A percentile compares a stretch with the other conserved stretches of the same genome.
Conservation (phyloP, 2,888 invertebrate species). For the Coelinius sp. region DNA sequence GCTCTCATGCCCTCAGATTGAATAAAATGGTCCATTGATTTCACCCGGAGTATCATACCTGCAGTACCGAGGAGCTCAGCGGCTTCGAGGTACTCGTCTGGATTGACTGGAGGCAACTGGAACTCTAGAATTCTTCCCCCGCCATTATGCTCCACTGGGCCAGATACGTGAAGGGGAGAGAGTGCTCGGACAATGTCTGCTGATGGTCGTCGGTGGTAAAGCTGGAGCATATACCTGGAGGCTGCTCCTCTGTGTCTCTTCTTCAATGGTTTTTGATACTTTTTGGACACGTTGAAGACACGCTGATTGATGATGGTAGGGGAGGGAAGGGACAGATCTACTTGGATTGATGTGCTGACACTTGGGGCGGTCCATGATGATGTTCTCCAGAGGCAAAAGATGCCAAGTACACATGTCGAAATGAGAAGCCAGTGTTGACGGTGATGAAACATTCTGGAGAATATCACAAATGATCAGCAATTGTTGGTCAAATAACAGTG, state of each 20-base stretch:
- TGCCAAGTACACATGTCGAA: constrained; percentile 48
- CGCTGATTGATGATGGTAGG: constrained; percentile 49
- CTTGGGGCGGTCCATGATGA: constrained; percentile 40
- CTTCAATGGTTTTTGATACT: constrained; percentile 35
- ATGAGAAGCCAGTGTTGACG: constrained; percentile 54
- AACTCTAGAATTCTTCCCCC: constrained; percentile 60
- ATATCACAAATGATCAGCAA: not conserved
- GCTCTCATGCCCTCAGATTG: constrained; percentile 44
- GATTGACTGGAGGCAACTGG: constrained; percentile 54
- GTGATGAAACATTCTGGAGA: constrained; percentile 33
- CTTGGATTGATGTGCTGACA: constrained; percentile 62
- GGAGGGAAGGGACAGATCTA: constrained; percentile 61
- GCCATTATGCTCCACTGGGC: constrained; percentile 46
- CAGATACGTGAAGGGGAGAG: constrained; percentile 58
- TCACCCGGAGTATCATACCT: constrained; percentile 60
- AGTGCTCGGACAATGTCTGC: constrained; percentile 62
- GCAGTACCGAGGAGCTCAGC: constrained; percentile 61
- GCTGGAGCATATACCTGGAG: constrained; percentile 63
- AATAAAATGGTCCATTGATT: constrained; percentile 47
- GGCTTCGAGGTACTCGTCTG: constrained; percentile 57
- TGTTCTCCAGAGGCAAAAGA: constrained; percentile 60
- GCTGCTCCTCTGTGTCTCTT: constrained; percentile 53
- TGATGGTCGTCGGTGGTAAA: constrained; percentile 62
- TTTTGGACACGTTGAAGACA: constrained; percentile 45
- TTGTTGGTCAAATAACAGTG: not conserved